Percentiles rank a stretch among this genome's conserved stretches.
Conservation (phyloP, 2,113 vertebrate species). For the Empidonax traillii region DNA sequence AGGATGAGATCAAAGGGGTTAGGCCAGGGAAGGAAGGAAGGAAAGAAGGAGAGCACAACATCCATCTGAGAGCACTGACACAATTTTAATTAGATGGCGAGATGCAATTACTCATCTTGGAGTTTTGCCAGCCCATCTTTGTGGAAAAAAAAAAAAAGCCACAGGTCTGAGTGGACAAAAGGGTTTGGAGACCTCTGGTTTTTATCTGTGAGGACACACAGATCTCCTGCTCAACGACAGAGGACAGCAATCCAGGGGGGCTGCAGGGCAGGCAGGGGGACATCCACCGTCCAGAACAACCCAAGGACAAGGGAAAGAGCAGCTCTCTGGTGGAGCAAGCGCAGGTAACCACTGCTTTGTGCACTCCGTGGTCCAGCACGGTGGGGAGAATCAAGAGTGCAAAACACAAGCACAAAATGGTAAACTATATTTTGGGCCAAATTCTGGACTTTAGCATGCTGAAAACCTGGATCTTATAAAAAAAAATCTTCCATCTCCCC, state of each 20-base stretch:
- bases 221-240: not conserved
- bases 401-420: not conserved
- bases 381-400: not conserved
- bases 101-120: not conserved
- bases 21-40: not conserved
- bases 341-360: not conserved
- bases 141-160: not conserved
- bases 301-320: not conserved
- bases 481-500: not conserved
- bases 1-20: not conserved
- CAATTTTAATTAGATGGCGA: not conserved
- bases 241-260: not conserved
- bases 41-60: not conserved
- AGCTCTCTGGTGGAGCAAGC: not conserved
- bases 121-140: not conserved
- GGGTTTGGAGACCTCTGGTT: not conserved
- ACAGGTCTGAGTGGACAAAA: not conserved
- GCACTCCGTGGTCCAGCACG: fast-evolving
- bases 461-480: not conserved
- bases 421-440: not conserved
- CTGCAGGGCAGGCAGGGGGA: not conserved
- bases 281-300: not conserved
- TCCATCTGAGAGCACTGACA: not conserved
- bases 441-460: fast-evolving
- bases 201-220: not conserved